Evolutionary conservation across 2,888 invertebrate species (phyloP).

Genomic region (Subacronicta megacephala): DNA sequence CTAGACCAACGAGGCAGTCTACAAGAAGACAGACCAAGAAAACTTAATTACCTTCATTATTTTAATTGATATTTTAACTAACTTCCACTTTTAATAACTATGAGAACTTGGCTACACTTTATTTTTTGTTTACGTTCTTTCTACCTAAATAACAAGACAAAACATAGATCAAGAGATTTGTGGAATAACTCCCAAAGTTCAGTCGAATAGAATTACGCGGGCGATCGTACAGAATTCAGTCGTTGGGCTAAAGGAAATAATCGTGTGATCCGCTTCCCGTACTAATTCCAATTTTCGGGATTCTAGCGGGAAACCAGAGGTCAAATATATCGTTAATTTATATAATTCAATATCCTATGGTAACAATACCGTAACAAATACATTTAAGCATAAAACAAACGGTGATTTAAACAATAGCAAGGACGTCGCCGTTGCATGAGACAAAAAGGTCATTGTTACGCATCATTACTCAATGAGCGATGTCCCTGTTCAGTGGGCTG

Average conservation of each 20-base stretch:
- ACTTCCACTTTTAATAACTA: conserved; percentile 20
- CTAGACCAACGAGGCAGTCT: neutral
- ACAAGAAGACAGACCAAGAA: too few relatives aligned
- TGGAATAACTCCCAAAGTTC: conserved; percentile 8
- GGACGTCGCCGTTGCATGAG: conserved; percentile 55
- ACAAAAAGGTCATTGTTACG: conserved; percentile 76
- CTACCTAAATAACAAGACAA: conserved; percentile 43
- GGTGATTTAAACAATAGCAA: conserved; percentile 67
- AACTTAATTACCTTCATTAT: conserved; percentile 30
- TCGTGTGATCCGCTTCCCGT: conserved; percentile 17
- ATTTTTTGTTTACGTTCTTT: conserved; percentile 33
- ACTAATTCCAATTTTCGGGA: conserved; percentile 13
- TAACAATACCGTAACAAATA: conserved; percentile 51
- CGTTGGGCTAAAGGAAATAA: conserved; percentile 27
- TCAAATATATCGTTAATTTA: conserved; percentile 12
- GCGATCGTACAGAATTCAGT: conserved; percentile 39
- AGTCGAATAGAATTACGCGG: conserved; percentile 20
- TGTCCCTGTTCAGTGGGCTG: conserved; percentile 61
- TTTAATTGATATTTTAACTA: conserved; percentile 22
- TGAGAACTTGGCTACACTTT: conserved; percentile 42
- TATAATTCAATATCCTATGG: conserved; percentile 27
- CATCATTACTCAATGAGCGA: conserved; percentile 73
- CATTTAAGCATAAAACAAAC: conserved; percentile 60
- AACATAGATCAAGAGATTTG: conserved; percentile 34
- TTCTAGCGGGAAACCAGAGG: conserved; percentile 16